Evolutionary conservation across 1,140 invertebrate genomes (phyloP).

Genomic region (Chrysopa pallens): DNA sequence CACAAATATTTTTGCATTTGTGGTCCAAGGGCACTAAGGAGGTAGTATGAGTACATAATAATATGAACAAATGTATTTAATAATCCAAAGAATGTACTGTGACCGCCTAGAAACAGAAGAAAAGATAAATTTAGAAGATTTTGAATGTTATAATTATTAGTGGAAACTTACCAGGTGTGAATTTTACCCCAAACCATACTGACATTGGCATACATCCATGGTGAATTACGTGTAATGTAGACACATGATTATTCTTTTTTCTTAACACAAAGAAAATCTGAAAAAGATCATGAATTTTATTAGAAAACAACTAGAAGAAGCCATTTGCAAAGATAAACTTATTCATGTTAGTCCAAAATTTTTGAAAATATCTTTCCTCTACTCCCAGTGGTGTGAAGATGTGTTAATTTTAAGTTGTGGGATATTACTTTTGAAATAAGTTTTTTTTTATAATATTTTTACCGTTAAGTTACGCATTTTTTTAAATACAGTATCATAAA

Average conservation of each 20-base stretch:
- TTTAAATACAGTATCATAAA: too few species aligned
- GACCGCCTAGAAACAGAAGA: slow-evolving; percentile 36
- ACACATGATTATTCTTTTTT: slow-evolving; percentile 72
- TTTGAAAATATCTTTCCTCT: too few species aligned
- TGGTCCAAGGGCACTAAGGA: slow-evolving; percentile 70
- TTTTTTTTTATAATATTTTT: too few species aligned
- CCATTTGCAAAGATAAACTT: too few species aligned
- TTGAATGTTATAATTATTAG: neutral
- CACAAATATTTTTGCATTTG: slow-evolving; percentile 71
- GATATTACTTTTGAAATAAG: too few species aligned
- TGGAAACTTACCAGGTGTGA: slow-evolving; percentile 50
- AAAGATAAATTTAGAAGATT: neutral
- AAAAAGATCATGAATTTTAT: slow-evolving; percentile 12
- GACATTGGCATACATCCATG: slow-evolving; percentile 84
- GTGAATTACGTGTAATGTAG: slow-evolving; percentile 79
- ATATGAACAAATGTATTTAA: slow-evolving; percentile 80
- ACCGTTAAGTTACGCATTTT: too few species aligned
- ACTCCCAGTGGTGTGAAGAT: too few species aligned
- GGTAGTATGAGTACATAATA: slow-evolving; percentile 84
- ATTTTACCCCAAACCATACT: slow-evolving; percentile 86
- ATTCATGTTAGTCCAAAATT: too few species aligned
- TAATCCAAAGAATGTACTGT: slow-evolving; percentile 63
- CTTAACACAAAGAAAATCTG: slow-evolving; percentile 67
- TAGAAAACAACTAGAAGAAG: too few species aligned
- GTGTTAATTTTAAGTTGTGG: too few species aligned